Evolutionary conservation across 2,797 vertebrate genomes (phyloP).

Genomic region (Cetoscarus ocellatus): DNA sequence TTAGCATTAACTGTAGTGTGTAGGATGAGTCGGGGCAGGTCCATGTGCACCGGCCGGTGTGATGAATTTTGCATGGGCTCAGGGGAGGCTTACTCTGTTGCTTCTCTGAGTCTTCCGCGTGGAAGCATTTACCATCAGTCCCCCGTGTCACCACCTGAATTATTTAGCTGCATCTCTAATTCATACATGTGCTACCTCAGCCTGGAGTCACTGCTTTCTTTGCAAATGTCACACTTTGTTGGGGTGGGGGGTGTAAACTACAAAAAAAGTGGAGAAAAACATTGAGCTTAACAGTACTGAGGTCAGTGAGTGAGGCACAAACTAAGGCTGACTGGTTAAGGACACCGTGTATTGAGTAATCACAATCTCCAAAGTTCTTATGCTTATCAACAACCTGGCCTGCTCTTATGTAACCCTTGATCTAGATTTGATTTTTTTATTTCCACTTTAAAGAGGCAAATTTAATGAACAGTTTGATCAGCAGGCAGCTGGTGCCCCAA

Average conservation of each 20-base stretch:
- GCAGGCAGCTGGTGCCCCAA: constrained; percentile 25
- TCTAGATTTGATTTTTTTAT: not conserved
- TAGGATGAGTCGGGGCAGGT: constrained; percentile 47
- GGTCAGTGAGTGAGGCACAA: too few species aligned
- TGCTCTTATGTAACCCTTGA: not conserved
- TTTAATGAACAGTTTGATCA: constrained; percentile 48
- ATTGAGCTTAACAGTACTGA: too few species aligned
- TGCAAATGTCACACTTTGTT: constrained; percentile 71
- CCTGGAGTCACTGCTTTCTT: constrained; percentile 36
- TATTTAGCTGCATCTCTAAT: constrained; percentile 86
- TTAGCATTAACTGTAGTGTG: constrained; percentile 47
- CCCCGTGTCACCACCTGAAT: constrained; percentile 81
- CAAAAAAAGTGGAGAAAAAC: not conserved
- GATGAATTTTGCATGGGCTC: constrained; percentile 81
- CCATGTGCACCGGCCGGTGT: constrained; percentile 54
- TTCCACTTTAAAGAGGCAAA: constrained; percentile 6
- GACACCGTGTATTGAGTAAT: not conserved
- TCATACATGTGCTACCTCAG: constrained; percentile 72
- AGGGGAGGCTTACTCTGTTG: constrained; percentile 79
- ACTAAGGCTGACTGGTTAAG: not conserved
- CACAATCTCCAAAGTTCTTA: not conserved
- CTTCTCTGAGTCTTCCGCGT: constrained; percentile 77
- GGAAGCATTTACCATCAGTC: constrained; percentile 83
- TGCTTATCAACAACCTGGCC: not conserved
- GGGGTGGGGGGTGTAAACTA: constrained; percentile 22